phyloP scores from a whole-genome alignment of 2,113 vertebrate genomes.

The Cynocephalus volans region DNA sequence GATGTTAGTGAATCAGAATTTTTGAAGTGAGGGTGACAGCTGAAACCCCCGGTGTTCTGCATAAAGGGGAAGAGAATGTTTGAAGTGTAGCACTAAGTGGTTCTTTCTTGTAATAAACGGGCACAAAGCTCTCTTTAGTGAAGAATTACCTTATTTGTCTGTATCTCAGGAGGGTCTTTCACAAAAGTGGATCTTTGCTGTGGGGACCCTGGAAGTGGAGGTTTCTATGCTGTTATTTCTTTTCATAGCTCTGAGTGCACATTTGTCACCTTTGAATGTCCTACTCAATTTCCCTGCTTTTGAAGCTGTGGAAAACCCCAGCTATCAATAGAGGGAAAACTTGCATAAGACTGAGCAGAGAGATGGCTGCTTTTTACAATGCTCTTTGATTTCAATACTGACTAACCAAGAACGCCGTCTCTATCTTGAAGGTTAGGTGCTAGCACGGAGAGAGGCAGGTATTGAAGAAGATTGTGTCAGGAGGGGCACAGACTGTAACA shows the following conservation, averaged over 20 bases:
- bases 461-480: neutral
- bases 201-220: neutral
- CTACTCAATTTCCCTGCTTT: slow-evolving; percentile 37
- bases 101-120: slow-evolving; percentile 34
- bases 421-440: neutral
- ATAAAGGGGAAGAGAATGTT: slow-evolving; percentile 14
- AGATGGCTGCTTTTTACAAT: neutral
- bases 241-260: neutral
- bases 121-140: slow-evolving; percentile 49
- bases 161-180: slow-evolving; percentile 36
- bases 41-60: neutral
- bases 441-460: neutral
- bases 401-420: neutral
- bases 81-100: neutral
- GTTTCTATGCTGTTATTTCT: slow-evolving; percentile 23
- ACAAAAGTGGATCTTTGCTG: slow-evolving; percentile 31
- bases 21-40: slow-evolving; percentile 63
- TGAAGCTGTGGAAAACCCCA: slow-evolving; percentile 52
- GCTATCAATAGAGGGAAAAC: neutral
- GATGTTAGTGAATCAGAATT: slow-evolving; percentile 21
- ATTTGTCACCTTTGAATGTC: slow-evolving; percentile 20
- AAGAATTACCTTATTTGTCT: slow-evolving; percentile 49
- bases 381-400: slow-evolving; percentile 57
- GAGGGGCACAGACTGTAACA: neutral
- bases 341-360: neutral